Conservation (phyloP, 2,888 invertebrate genomes). For the Drosophila acutilabella region DNA sequence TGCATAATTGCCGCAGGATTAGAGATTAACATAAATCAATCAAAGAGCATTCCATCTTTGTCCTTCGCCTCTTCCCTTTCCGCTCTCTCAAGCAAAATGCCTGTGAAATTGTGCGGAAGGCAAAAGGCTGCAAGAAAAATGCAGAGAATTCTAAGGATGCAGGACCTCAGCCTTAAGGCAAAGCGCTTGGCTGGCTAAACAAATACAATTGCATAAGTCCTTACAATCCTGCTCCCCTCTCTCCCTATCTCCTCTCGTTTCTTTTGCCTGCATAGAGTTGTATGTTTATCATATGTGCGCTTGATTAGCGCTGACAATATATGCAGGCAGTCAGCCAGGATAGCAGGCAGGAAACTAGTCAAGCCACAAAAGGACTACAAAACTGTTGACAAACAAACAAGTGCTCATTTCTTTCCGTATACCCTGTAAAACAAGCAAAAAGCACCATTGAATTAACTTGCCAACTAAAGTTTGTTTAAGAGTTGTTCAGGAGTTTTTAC, state of each 20-base stretch:
- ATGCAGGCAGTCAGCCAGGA: constrained; percentile 65
- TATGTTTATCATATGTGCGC: constrained; percentile 81
- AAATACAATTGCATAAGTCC: constrained; percentile 78
- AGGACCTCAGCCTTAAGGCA: constrained; percentile 36
- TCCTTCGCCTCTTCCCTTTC: not conserved
- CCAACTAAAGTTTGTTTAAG: too few relatives aligned
- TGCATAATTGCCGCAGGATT: constrained; percentile 65
- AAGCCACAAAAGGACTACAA: constrained; percentile 71
- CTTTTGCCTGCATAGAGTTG: constrained; percentile 40
- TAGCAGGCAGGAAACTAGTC: constrained; percentile 54
- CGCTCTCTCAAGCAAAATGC: constrained; percentile 24
- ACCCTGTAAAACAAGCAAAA: constrained; percentile 24
- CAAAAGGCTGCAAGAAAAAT: constrained; percentile 53
- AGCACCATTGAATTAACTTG: too few relatives aligned
- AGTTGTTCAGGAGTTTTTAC: not conserved
- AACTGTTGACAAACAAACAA: constrained; percentile 75
- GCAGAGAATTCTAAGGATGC: constrained; percentile 20
- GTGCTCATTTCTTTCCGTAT: constrained; percentile 69
- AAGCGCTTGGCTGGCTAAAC: constrained; percentile 51
- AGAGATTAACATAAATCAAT: constrained; percentile 74
- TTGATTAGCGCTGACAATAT: constrained; percentile 82
- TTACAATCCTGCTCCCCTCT: constrained; percentile 24
- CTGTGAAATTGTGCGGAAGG: constrained; percentile 65
- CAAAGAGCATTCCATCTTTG: constrained; percentile 21
- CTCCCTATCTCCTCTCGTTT: not conserved